Conservation (phyloP, 2,888 invertebrate species). For the Amphipoea oculea region DNA sequence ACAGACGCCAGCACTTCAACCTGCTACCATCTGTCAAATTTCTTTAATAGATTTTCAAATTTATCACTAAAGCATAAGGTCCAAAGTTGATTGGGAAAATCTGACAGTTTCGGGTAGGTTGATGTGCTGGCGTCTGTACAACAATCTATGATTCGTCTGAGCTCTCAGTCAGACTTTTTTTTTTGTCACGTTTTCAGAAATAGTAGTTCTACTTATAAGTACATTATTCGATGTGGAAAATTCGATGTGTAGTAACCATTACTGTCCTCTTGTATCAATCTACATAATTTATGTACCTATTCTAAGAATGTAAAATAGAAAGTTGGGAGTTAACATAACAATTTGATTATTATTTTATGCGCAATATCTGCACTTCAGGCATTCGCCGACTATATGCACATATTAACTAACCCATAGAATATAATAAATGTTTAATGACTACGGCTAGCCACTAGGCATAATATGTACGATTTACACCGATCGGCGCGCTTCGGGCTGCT, state of each 20-base stretch:
- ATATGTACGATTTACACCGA: conserved; percentile 7
- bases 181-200: conserved; percentile 25
- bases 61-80: no score
- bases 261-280: not conserved
- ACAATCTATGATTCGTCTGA: not conserved
- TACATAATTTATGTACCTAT: conserved; percentile 9
- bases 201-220: conserved; percentile 12
- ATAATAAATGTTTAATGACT: conserved; percentile 20
- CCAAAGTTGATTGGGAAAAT: no score
- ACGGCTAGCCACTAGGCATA: not conserved
- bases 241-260: conserved; percentile 18
- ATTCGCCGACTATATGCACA: conserved; percentile 22
- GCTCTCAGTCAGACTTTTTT: not conserved
- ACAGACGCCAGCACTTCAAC: no score
- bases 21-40: no score
- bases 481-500: not conserved
- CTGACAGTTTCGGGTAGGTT: no score
- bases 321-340: conserved; percentile 9
- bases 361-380: conserved; percentile 22
- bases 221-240: not conserved
- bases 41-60: no score
- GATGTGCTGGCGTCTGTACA: not conserved
- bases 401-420: conserved; percentile 24
- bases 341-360: conserved; percentile 21
- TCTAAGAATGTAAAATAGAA: conserved; percentile 20